phyloP scores from a whole-genome alignment of 92 coral and sea anemone species.

The Paragorgia papillata region DNA sequence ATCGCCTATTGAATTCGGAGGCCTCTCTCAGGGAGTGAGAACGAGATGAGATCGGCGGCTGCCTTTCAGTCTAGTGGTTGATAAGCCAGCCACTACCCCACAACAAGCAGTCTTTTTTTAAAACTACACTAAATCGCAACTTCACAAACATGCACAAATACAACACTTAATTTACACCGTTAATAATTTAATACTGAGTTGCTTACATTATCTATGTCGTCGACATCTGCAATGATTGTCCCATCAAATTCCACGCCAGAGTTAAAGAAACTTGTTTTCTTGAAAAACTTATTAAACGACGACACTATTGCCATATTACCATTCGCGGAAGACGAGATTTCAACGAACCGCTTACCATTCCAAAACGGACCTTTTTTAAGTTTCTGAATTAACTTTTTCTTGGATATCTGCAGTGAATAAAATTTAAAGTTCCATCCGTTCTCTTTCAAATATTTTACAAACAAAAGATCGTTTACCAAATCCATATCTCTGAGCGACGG shows the following conservation, averaged over 20 bases:
- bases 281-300: slow-evolving; percentile 8
- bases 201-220: slow-evolving; percentile 3
- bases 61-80: too few species aligned
- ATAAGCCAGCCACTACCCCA: too few species aligned
- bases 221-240: slow-evolving; percentile 3
- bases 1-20: too few species aligned
- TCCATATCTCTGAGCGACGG: not conserved
- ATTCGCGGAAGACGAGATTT: not conserved
- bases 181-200: not conserved
- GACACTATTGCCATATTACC: slow-evolving; percentile 15
- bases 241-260: slow-evolving; percentile 3
- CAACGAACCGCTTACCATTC: not conserved
- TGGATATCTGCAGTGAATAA: slow-evolving; percentile 7
- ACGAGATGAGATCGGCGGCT: too few species aligned
- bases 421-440: slow-evolving; percentile 6
- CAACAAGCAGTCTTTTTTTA: too few species aligned
- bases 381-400: not conserved
- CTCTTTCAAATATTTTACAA: not conserved
- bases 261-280: not conserved
- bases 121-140: too few species aligned
- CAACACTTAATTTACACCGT: too few species aligned
- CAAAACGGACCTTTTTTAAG: not conserved
- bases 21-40: too few species aligned
- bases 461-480: not conserved
- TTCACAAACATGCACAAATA: too few species aligned